Conservation (phyloP, 2,888 invertebrate genomes). For the Incurvaria masculella region DNA sequence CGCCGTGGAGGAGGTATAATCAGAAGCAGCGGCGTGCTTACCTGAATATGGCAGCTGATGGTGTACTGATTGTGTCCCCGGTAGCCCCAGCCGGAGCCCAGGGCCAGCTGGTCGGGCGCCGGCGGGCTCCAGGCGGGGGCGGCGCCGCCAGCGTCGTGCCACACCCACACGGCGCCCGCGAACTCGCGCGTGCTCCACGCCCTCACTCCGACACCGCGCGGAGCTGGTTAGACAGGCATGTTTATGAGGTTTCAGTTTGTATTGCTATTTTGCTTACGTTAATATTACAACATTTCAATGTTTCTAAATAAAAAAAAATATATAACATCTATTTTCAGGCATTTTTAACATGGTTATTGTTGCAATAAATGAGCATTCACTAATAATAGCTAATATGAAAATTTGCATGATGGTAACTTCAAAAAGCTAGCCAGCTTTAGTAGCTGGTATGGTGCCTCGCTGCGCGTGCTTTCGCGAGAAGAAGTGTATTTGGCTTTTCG, state of each 20-base stretch:
- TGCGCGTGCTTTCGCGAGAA: too few relatives aligned
- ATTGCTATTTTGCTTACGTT: too few relatives aligned
- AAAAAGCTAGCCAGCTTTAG: too few relatives aligned
- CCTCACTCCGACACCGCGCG: conserved; percentile 64
- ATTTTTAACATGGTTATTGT: too few relatives aligned
- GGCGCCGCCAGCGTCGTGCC: conserved; percentile 73
- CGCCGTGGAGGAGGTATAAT: conserved; percentile 61
- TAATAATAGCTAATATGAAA: too few relatives aligned
- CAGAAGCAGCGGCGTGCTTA: conserved; percentile 24
- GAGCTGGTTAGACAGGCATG: conserved; percentile 48
- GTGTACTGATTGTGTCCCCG: conserved; percentile 77
- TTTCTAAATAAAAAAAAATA: too few relatives aligned
- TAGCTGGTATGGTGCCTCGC: too few relatives aligned
- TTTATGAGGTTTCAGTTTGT: conserved; percentile 1
- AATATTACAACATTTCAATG: too few relatives aligned
- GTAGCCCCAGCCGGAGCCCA: conserved; percentile 61
- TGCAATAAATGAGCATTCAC: too few relatives aligned
- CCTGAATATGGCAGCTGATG: conserved; percentile 76
- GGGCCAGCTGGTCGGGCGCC: conserved; percentile 39
- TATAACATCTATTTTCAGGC: too few relatives aligned
- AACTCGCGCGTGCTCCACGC: conserved; percentile 67
- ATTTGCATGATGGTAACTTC: too few relatives aligned
- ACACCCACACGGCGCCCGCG: conserved; percentile 74
- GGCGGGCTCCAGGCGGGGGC: conserved; percentile 66
- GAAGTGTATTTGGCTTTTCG: too few relatives aligned